These are phyloP conservation scores for Eublepharis macularius DNA, from an alignment of 2,113 vertebrate genomes.

Conservation along the genomic window DNA sequence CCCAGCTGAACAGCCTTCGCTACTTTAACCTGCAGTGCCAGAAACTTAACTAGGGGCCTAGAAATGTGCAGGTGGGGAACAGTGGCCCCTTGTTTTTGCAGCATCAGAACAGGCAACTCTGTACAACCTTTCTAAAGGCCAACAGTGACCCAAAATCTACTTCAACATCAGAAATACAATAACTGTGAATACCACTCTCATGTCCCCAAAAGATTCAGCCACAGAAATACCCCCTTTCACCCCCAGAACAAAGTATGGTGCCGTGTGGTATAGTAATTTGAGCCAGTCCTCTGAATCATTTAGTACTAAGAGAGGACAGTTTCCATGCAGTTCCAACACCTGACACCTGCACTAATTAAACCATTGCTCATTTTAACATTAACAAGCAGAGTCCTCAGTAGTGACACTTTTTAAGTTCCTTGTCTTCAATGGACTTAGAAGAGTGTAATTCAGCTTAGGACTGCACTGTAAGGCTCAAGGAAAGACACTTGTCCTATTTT, in stretches of 20 bases:
- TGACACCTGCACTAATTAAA: background rate
- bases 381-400: no score
- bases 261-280: no score
- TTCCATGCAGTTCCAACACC: background rate
- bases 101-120: background rate
- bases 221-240: no score
- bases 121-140: background rate
- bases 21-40: background rate
- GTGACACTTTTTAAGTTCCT: no score
- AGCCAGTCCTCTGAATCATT: background rate
- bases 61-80: background rate
- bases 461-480: no score
- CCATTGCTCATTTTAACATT: background rate
- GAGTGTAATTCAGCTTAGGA: no score
- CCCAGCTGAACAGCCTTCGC: background rate
- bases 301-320: background rate
- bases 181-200: no score
- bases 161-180: background rate
- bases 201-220: no score
- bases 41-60: background rate
- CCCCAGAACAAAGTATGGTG: no score
- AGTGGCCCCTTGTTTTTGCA: background rate
- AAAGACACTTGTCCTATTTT: background rate
- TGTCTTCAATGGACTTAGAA: no score
- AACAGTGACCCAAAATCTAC: background rate